Evolutionary conservation across 35 echinoderm and acorn worm genomes (phyloP).

Genomic region (Lytechinus variegatus): DNA sequence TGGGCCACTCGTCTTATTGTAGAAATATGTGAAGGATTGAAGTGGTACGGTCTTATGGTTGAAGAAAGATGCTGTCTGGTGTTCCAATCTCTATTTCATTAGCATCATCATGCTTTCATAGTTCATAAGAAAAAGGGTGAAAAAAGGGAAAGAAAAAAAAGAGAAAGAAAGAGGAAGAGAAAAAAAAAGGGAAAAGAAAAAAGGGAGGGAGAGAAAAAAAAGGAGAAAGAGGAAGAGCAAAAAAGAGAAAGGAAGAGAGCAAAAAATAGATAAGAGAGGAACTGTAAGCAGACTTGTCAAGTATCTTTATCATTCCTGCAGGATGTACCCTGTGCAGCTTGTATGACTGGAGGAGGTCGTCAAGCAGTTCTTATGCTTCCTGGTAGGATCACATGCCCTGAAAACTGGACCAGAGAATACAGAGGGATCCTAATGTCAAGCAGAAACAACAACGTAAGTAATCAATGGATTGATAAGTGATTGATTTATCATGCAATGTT

Average conservation of each 20-base stretch:
- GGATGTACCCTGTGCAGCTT: conserved; percentile 53
- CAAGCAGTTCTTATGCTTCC: conserved; percentile 40
- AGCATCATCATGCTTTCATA: background rate
- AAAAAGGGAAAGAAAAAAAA: too few species aligned
- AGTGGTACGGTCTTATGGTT: background rate
- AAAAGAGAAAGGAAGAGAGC: too few species aligned
- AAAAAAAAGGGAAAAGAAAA: too few species aligned
- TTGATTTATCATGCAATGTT: background rate
- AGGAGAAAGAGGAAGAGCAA: too few species aligned
- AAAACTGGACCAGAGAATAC: conserved; percentile 54
- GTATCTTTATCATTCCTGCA: background rate
- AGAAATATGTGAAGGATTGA: background rate
- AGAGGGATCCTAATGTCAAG: conserved; percentile 23
- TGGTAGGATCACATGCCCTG: background rate
- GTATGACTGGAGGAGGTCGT: background rate
- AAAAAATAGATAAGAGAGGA: too few species aligned
- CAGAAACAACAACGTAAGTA: conserved; percentile 28
- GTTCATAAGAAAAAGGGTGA: too few species aligned
- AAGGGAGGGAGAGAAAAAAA: too few species aligned
- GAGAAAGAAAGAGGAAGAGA: too few species aligned
- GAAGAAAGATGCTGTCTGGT: background rate
- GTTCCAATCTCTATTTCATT: background rate
- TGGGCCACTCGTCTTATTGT: too few species aligned
- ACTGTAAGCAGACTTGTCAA: background rate
- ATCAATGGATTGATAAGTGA: background rate